Conservation (phyloP, 2,888 invertebrate species). For the Camptogramma bilineatum region DNA sequence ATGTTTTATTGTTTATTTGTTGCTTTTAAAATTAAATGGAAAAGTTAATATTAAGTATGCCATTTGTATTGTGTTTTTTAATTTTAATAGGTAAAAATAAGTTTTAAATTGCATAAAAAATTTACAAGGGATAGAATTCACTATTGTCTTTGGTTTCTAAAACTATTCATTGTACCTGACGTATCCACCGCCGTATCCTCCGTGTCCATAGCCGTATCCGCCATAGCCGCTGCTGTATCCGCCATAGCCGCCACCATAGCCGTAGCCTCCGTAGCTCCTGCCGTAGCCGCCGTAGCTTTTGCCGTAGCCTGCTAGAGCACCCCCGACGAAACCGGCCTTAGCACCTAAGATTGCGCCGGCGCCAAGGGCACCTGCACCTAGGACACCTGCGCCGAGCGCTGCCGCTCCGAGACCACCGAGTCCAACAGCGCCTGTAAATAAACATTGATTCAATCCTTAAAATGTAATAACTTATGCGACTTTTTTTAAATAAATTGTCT, state of each 20-base stretch:
- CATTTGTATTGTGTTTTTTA: too few species aligned
- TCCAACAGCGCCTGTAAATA: conserved; percentile 25
- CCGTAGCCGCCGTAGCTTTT: conserved; percentile 53
- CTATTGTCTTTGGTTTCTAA: background rate
- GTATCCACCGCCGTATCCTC: conserved; percentile 47
- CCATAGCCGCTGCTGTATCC: conserved; percentile 44
- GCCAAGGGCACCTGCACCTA: conserved; percentile 60
- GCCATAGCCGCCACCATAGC: conserved; percentile 45
- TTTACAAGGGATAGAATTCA: background rate
- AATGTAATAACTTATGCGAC: too few species aligned
- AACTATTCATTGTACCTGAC: conserved; percentile 42
- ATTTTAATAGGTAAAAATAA: too few species aligned
- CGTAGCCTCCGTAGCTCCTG: conserved; percentile 44
- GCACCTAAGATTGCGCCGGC: conserved; percentile 63
- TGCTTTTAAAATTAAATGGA: too few species aligned
- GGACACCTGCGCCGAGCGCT: conserved; percentile 16
- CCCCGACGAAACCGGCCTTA: conserved; percentile 71
- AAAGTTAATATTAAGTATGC: background rate
- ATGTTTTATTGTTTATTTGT: too few species aligned
- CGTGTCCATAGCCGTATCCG: conserved; percentile 32
- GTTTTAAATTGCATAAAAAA: too few species aligned
- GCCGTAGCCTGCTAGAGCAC: conserved; percentile 63
- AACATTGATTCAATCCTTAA: background rate
- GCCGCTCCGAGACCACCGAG: conserved; percentile 11
- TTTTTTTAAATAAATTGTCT: too few species aligned